phyloP scores from a whole-genome alignment of 1,140 invertebrate genomes.

The Drosophila navojoa region DNA sequence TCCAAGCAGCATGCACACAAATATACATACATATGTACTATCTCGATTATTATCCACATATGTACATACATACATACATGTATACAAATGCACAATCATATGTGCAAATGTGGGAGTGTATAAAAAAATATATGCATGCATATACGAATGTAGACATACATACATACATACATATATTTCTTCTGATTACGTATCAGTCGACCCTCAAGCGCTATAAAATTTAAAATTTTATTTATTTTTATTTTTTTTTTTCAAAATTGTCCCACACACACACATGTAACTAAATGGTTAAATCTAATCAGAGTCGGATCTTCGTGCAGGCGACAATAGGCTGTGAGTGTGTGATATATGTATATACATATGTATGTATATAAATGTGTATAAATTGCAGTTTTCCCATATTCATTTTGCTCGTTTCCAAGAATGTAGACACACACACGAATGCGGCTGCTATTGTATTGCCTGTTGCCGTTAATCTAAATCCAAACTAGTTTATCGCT shows the following conservation, averaged over 20 bases:
- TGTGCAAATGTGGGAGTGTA: constrained; percentile 16
- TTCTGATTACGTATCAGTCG: constrained; percentile 58
- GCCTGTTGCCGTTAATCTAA: constrained; percentile 28
- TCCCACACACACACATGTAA: constrained; percentile 31
- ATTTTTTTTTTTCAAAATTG: constrained; percentile 63
- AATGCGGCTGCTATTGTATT: constrained; percentile 10
- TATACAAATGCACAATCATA: constrained; percentile 4
- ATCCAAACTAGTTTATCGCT: constrained; percentile 53
- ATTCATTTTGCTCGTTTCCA: constrained; percentile 28
- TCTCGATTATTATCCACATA: neutral
- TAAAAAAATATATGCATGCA: constrained; percentile 3
- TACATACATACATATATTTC: neutral
- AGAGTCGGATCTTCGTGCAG: constrained; percentile 30
- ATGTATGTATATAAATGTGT: neutral
- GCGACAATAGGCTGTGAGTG: constrained; percentile 10
- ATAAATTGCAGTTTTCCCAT: constrained; percentile 29
- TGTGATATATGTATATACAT: too few relatives aligned
- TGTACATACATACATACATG: constrained; percentile 7
- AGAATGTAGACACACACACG: constrained; percentile 29
- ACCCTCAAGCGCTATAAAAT: constrained; percentile 60
- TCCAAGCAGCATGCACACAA: constrained; percentile 4
- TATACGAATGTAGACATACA: constrained; percentile 3
- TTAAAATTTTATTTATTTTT: constrained; percentile 64
- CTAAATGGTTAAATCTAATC: constrained; percentile 45
- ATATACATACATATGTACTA: constrained; percentile 2